phyloP scores from a whole-genome alignment of 2,888 invertebrate species.

The Ophioninae sp. region DNA sequence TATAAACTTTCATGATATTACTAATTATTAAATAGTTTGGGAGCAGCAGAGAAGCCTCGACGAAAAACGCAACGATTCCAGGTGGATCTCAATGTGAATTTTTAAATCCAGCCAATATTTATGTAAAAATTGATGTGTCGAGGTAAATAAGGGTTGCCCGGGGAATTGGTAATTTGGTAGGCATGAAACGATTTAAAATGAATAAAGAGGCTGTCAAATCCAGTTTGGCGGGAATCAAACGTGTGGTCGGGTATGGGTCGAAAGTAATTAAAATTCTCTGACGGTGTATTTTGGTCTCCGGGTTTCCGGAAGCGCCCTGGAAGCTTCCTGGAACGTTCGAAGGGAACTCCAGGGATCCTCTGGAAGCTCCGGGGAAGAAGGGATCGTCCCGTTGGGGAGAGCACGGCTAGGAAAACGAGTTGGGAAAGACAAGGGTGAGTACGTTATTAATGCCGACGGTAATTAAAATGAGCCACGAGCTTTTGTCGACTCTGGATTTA shows the following conservation, averaged over 20 bases:
- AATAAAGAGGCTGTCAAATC: no score
- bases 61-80: no score
- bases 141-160: no score
- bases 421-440: conserved; percentile 32
- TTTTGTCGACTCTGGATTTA: conserved; percentile 58
- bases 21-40: no score
- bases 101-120: no score
- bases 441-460: conserved; percentile 57
- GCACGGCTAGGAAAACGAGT: background rate
- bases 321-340: background rate
- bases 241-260: conserved; percentile 11
- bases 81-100: no score
- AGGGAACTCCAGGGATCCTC: background rate
- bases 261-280: conserved; percentile 41
- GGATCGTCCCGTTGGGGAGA: conserved; percentile 9
- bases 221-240: no score
- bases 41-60: no score
- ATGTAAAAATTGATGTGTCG: no score
- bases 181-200: no score
- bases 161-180: no score
- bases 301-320: background rate
- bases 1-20: no score
- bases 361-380: conserved; percentile 7
- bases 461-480: conserved; percentile 62
- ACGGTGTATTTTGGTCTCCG: conserved; percentile 13